These are phyloP conservation scores for Sebastes cheni DNA, from an alignment of 2,797 vertebrate species.

Conservation along the genomic window DNA sequence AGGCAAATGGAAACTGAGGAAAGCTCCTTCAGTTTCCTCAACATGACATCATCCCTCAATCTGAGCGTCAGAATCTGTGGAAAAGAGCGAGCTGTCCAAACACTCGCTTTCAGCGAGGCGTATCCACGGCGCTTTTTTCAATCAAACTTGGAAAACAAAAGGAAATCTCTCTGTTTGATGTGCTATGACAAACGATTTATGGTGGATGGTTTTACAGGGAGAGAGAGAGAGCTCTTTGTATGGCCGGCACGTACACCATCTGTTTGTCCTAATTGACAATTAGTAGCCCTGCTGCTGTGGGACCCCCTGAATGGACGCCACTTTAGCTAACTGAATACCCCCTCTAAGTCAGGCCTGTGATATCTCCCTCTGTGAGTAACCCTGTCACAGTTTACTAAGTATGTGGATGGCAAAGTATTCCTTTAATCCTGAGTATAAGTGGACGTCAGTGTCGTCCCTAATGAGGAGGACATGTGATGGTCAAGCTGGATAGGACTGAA, in stretches of 20 bases:
- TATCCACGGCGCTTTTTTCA: not conserved
- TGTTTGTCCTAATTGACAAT: constrained; percentile 74
- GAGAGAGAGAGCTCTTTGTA: constrained; percentile 42
- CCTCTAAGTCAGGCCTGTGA: not conserved
- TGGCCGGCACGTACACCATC: constrained; percentile 54
- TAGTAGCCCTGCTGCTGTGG: constrained; percentile 58
- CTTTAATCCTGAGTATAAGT: constrained; percentile 14
- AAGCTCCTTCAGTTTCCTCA: not conserved
- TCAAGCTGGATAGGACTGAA: constrained; percentile 2
- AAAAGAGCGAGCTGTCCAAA: constrained; percentile 24
- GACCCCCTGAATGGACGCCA: constrained; percentile 38
- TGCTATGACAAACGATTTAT: constrained; percentile 24
- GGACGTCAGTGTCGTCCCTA: not conserved
- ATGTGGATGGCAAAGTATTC: not conserved
- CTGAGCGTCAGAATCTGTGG: not conserved
- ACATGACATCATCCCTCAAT: constrained; percentile 31
- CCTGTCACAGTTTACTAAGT: not conserved
- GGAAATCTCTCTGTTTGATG: constrained; percentile 9
- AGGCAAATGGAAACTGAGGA: constrained; percentile 5
- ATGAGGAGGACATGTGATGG: constrained; percentile 25
- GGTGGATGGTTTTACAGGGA: constrained; percentile 6
- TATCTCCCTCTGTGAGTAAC: not conserved
- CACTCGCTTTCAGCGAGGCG: constrained; percentile 13
- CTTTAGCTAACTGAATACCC: constrained; percentile 32
- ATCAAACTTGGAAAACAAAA: constrained; percentile 19